Percentiles rank a stretch among this genome's conserved stretches.
phyloP scores from a whole-genome alignment of 2,888 invertebrate species.

The Galerucella pusilla region DNA sequence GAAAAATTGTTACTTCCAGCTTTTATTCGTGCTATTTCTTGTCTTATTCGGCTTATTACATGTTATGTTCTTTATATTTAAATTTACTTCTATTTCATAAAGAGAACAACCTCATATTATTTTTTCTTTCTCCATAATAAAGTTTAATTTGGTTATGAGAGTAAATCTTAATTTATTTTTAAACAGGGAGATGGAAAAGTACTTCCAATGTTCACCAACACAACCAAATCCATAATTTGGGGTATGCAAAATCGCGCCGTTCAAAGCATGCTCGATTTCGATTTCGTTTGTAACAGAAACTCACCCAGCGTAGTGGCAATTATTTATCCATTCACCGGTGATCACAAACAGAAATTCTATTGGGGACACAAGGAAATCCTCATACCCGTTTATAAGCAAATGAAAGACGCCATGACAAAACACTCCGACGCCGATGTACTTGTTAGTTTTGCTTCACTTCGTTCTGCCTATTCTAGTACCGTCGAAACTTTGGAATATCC shows the following conservation, averaged over 20 bases:
- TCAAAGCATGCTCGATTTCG: conserved; percentile 96
- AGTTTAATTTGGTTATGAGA: neutral
- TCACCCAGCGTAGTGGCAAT: conserved; percentile 96
- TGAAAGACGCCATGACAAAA: conserved; percentile 95
- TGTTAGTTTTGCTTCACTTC: conserved; percentile 96
- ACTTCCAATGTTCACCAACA: conserved; percentile 78
- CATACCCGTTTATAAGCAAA: conserved; percentile 93
- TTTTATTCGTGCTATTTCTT: neutral
- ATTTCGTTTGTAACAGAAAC: conserved; percentile 89
- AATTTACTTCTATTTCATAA: neutral
- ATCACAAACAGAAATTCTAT: conserved; percentile 99
- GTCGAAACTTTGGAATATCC: conserved; percentile 93
- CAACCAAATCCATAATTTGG: conserved; percentile 96
- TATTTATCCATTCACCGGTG: conserved; percentile 98
- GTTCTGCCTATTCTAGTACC: conserved; percentile 97
- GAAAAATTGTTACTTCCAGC: too few species aligned
- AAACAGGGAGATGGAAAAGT: conserved; percentile 51
- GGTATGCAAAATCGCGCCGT: conserved; percentile 99
- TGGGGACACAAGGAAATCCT: conserved; percentile 99
- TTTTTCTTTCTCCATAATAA: conserved; percentile 18
- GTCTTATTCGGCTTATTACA: neutral
- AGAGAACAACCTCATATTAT: conserved; percentile 11
- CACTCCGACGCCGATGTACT: conserved; percentile 95
- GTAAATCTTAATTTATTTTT: conserved; percentile 45
- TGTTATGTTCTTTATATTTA: neutral